These are phyloP conservation scores for Theretra japonica DNA, from an alignment of 2,888 invertebrate genomes.

Conservation along the genomic window DNA sequence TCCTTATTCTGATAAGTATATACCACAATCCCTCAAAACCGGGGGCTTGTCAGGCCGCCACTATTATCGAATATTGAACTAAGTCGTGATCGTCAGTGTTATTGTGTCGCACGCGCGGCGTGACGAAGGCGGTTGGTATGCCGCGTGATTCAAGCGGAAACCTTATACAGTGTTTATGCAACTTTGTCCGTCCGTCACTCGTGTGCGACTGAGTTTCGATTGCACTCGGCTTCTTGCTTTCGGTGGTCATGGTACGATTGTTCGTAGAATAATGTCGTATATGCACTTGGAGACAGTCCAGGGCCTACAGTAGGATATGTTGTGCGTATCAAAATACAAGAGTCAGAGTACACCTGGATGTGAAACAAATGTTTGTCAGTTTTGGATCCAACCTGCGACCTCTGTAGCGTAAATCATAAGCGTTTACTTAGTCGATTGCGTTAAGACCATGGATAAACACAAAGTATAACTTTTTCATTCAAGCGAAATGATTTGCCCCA, in stretches of 20 bases:
- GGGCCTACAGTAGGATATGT: no score
- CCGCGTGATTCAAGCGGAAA: slow-evolving; percentile 83
- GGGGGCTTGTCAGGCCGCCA: slow-evolving; percentile 17
- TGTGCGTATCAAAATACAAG: no score
- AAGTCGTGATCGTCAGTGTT: slow-evolving; percentile 69
- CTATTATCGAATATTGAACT: slow-evolving; percentile 62
- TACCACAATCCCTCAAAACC: neutral
- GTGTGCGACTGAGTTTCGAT: slow-evolving; percentile 56
- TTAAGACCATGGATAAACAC: no score
- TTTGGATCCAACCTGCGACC: no score
- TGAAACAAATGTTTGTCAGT: no score
- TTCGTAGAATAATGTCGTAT: neutral
- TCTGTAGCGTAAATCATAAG: no score
- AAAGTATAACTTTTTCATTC: neutral
- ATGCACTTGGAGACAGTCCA: no score
- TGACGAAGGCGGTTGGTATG: slow-evolving; percentile 82
- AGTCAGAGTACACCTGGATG: no score
- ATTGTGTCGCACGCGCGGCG: slow-evolving; percentile 75
- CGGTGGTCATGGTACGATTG: neutral
- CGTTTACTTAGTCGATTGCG: no score
- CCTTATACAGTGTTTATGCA: slow-evolving; percentile 82
- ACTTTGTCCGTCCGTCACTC: slow-evolving; percentile 73
- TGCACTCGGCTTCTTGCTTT: slow-evolving; percentile 47
- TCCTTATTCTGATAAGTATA: no score
- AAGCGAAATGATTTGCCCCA: neutral